These are phyloP conservation scores for Aurelia sp. DNA, from an alignment of 30 jellyfish, hydroid and myxozoan species.

Conservation along the genomic window DNA sequence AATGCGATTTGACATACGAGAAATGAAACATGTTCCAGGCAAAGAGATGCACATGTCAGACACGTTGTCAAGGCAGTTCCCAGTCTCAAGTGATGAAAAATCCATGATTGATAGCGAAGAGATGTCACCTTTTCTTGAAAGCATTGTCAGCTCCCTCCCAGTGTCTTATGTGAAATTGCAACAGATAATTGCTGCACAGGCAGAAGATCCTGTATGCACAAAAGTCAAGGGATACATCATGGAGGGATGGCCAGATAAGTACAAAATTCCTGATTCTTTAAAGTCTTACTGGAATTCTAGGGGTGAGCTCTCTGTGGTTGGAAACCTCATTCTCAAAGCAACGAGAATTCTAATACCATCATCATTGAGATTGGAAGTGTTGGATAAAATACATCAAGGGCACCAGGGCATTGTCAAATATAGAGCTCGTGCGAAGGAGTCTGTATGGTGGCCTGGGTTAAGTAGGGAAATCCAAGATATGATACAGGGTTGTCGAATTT, in stretches of 20 bases:
- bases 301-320: slow-evolving; percentile 35
- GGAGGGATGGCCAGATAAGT: slow-evolving; percentile 10
- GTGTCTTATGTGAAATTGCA: not conserved
- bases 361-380: too few relatives aligned
- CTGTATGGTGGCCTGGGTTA: slow-evolving; percentile 1
- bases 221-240: not conserved
- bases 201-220: too few relatives aligned
- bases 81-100: too few relatives aligned
- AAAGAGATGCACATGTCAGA: too few relatives aligned
- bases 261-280: slow-evolving; percentile 1
- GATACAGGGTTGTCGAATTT: slow-evolving; percentile 18
- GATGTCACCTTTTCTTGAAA: slow-evolving; percentile 10
- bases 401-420: slow-evolving; percentile 27
- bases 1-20: too few relatives aligned
- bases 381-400: slow-evolving; percentile 38
- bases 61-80: too few relatives aligned
- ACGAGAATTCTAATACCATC: slow-evolving; percentile 24
- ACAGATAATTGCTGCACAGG: too few relatives aligned
- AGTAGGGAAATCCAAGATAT: too few relatives aligned
- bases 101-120: not conserved
- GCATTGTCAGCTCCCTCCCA: slow-evolving; percentile 8
- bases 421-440: slow-evolving; percentile 38
- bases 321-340: slow-evolving; percentile 19
- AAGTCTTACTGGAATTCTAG: too few relatives aligned
- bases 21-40: too few relatives aligned